phyloP scores from a whole-genome alignment of 37 sponge, comb jelly and placozoan species.

The Halichondria panicea region DNA sequence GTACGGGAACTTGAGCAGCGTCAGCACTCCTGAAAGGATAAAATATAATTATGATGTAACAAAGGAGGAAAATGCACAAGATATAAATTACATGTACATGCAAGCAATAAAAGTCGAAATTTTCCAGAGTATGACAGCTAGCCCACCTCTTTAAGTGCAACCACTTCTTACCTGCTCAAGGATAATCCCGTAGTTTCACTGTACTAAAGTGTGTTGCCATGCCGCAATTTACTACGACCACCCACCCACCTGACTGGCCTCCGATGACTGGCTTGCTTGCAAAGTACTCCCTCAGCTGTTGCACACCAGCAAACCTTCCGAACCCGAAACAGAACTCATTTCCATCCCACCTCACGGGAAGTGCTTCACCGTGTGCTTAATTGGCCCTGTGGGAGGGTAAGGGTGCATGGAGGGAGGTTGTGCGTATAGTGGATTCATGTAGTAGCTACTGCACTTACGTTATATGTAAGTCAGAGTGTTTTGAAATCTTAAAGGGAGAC shows the following conservation, averaged over 20 bases:
- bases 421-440: too few species aligned
- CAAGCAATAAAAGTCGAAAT: neutral
- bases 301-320: constrained; percentile 62
- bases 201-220: too few species aligned
- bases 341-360: constrained; percentile 83
- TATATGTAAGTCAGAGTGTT: too few species aligned
- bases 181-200: neutral
- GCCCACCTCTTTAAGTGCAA: neutral
- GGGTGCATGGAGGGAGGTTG: neutral
- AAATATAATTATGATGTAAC: constrained; percentile 1
- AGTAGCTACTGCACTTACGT: too few species aligned
- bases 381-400: constrained; percentile 11
- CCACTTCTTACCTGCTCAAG: neutral
- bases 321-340: constrained; percentile 78
- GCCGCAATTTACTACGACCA: neutral
- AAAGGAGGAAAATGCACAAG: neutral
- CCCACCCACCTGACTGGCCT: constrained; percentile 64
- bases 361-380: constrained; percentile 83
- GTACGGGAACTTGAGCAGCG: constrained; percentile 70
- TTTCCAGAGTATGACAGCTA: neutral
- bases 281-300: constrained; percentile 78
- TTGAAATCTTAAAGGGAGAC: too few species aligned
- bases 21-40: constrained; percentile 37
- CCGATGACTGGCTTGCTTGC: constrained; percentile 84
- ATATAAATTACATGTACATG: neutral